A percentile compares a stretch with the other conserved stretches of the same genome.
Conservation (phyloP, 2,113 vertebrate genomes). For the Lontra canadensis region DNA sequence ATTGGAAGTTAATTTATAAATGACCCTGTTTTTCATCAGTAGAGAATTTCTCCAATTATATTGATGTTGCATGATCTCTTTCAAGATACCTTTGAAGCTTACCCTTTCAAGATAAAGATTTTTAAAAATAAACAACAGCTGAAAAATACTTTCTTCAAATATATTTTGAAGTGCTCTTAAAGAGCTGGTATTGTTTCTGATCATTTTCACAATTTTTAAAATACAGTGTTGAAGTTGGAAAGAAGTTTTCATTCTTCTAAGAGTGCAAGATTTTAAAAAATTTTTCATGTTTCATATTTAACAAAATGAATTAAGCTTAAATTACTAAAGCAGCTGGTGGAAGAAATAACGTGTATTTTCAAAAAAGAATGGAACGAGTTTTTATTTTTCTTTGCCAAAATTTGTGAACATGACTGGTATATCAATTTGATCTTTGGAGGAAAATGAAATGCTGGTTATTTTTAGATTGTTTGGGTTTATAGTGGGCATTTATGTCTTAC, state of each 20-base stretch:
- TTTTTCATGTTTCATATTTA: constrained; percentile 51
- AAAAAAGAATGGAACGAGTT: background rate
- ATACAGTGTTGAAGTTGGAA: background rate
- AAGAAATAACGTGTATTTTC: constrained; percentile 18
- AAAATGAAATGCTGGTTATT: background rate
- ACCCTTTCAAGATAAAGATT: background rate
- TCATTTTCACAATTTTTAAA: constrained; percentile 21
- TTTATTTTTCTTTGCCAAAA: constrained; percentile 3
- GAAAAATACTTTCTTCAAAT: constrained; percentile 4
- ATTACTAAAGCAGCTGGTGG: constrained; percentile 3
- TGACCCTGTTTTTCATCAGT: background rate
- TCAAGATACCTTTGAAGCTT: background rate
- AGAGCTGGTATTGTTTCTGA: background rate
- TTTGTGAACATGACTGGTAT: constrained; percentile 7
- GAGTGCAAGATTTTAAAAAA: background rate
- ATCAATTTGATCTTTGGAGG: background rate
- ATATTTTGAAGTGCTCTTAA: constrained; percentile 39
- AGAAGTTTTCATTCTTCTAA: constrained; percentile 16
- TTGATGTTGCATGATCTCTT: background rate
- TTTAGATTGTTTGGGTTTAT: background rate
- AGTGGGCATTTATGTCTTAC: background rate
- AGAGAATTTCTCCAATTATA: background rate
- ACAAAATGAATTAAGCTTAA: constrained; percentile 35
- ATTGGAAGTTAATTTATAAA: background rate
- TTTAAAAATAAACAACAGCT: background rate